Evolutionary conservation across 2,113 vertebrate species (phyloP), one percentile per base, ranked within the genome.

Genomic region (Channa argus): DNA sequence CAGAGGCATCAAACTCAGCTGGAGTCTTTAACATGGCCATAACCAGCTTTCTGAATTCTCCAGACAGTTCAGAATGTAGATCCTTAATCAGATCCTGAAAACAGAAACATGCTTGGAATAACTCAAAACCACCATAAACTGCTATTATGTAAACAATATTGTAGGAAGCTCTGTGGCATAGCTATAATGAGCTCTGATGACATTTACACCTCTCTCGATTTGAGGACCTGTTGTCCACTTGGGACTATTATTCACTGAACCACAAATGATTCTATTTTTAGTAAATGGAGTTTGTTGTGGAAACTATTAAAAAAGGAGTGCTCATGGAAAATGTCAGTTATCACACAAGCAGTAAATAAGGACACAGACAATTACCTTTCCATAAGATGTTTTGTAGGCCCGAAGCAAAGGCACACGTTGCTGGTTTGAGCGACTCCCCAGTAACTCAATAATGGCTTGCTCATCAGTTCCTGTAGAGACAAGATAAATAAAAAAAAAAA

Each of bases 71-170:
- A 38, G 98, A 99, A 79, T 98, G 96, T 74, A 99, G 93, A 78
- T 99, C 98, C 89, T 99, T 99, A 86, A 98, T 91, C 84, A 99
- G 94, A 92, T 99, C 98, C 98, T 99, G 86, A 47, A 90, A 88
- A 75, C 4, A 2, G 55, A 78, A 74, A 84, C 56, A 71, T 39
- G 56, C n/a, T 82, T 79, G 10, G 37, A 65, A 76, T 78, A 62
- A 84, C 44, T 80, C 52, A 62, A 71, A 69, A 44, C n/a, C 50
- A 39, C 51, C 13, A 54, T 61, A 12, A 53, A 61, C 37, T 62
- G 54, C 67, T 49, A 70, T 34, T 46, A 46, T 45, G 51, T 64
- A 60, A 47, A 56, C 39, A 11, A 2, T 55, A 8, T 52, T 8
- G 10, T 14, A 60, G 24, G 41, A 62, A 52, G 52, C 61, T 63